Evolutionary conservation across 37 sponge, comb jelly and placozoan species (phyloP), one percentile per base, ranked within the genome.

Genomic region (Theonella swinhoei): DNA sequence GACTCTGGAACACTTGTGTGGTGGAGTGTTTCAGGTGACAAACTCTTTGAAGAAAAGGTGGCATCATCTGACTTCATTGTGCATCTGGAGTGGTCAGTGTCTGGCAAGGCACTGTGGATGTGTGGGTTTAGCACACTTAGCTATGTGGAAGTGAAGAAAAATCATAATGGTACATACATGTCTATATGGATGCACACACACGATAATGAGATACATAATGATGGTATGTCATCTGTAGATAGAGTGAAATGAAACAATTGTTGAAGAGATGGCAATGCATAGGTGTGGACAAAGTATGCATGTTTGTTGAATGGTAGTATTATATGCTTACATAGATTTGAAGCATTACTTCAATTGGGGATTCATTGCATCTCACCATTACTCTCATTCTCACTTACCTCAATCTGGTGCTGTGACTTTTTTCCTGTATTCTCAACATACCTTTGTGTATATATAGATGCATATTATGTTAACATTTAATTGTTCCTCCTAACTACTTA

Each of bases 1-100:
- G 91, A 87, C 72, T 69, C 83, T 23, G 91, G 91, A 8, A 83
- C 64, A 31, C 69, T 87, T 39, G 72, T 80, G 0, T 87, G 87
- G 87, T 79, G 87, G 83, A 79, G 64, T 42, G 11, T 24, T 20
- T 1, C 11, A 32, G 87, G 87, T 11, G 75, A 73, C 5, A 75
- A 80, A 35, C 61, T 85, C 38, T 30, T n/a, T 25, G 78, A 85
- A 43, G 35, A 77, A 11, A 68, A 34, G 28, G 62, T 80, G 0
- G 74, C 39, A 24, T 41, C 64, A 39, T 42, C 74, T 39, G 91
- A 87, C 36, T 72, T 54, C 35, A 39, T 83, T 37, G 91, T 91
- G 23, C 83, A 68, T 25, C 32, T 87, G 0, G 75, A 64, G 5
- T 87, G 73, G 87, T 84, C 83, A 38, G 39, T 64, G n/a, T 38